Percentiles rank a stretch among this genome's conserved stretches.
Conservation (phyloP, 2,888 invertebrate species). For the Cosmopolites sordidus region DNA sequence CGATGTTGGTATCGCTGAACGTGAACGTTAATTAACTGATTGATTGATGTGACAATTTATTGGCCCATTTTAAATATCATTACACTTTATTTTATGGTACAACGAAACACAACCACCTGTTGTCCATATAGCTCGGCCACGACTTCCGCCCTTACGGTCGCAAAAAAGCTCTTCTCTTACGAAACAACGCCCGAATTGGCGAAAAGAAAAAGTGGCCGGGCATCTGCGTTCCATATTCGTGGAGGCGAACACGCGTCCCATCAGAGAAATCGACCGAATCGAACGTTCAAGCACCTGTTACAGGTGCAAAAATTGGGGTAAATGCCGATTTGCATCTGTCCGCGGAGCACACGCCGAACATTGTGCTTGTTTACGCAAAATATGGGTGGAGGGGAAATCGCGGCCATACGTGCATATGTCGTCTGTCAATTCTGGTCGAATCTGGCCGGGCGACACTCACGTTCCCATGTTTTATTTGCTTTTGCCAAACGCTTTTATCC, state of each 20-base stretch:
- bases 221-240: slow-evolving; percentile 25
- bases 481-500: too few species aligned
- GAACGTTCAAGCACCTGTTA: slow-evolving; percentile 30
- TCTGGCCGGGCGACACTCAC: too few species aligned
- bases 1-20: too few species aligned
- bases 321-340: slow-evolving; percentile 26
- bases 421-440: too few species aligned
- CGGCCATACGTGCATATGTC: too few species aligned
- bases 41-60: too few species aligned
- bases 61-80: too few species aligned
- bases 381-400: too few species aligned
- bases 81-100: too few species aligned
- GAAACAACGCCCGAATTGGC: not conserved
- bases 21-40: too few species aligned
- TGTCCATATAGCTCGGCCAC: not conserved
- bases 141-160: not conserved
- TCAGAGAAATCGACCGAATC: slow-evolving; percentile 20
- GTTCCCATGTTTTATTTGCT: too few species aligned
- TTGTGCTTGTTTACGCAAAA: too few species aligned
- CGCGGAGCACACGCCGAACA: slow-evolving; percentile 16
- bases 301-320: slow-evolving; percentile 36
- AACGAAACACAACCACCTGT: not conserved
- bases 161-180: not conserved
- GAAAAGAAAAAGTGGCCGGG: slow-evolving; percentile 8
- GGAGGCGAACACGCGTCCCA: not conserved